Evolutionary conservation across 2,113 vertebrate genomes (phyloP), one percentile per base, ranked within the genome.

Genomic region (Syngnathus typhle): DNA sequence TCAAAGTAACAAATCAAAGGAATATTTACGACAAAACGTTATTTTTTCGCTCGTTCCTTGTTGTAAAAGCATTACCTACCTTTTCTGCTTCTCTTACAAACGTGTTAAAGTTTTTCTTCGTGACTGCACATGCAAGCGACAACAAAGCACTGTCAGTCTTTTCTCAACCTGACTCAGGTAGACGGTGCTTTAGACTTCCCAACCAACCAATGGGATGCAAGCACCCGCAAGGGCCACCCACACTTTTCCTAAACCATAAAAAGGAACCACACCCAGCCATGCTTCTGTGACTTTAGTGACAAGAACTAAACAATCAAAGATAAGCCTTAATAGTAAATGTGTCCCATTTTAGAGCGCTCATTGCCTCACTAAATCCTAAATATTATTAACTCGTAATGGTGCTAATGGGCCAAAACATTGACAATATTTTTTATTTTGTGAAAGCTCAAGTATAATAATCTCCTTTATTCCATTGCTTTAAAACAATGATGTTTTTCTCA

Each of bases 91-190:
- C 21, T 67, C 59, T 55, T 13, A 67, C 49, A 54, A 43, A 41
- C 7, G 36, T 32, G 43, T 44, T n/a, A 16, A 72, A 70, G 68
- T 70, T 71, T 71, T 63, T 43, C 54, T 2, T 1, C 59, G 61
- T 37, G 1, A 19, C 56, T 44, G 60, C 49, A 68, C 73, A 32
- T 13, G 12, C 72, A 70, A 61, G 76, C 41, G 76, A 67, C 78
- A 39, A 56, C 32, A 62, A 41, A 68, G 60, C 46, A 76, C 80
- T 63, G 61, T 73, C 63, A 68, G 77, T 73, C 75, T 77, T 90
- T 88, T 84, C 82, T 70, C 82, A 69, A 89, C 88, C 90, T 89
- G 85, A 68, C 75, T 76, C 88, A 92, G 90, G 91, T 92, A 88
- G 61, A 44, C 78, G 72, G 74, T 81, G 75, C 82, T 91, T 90